Conservation (phyloP, 2,888 invertebrate species). For the Ennomos erosarius region DNA sequence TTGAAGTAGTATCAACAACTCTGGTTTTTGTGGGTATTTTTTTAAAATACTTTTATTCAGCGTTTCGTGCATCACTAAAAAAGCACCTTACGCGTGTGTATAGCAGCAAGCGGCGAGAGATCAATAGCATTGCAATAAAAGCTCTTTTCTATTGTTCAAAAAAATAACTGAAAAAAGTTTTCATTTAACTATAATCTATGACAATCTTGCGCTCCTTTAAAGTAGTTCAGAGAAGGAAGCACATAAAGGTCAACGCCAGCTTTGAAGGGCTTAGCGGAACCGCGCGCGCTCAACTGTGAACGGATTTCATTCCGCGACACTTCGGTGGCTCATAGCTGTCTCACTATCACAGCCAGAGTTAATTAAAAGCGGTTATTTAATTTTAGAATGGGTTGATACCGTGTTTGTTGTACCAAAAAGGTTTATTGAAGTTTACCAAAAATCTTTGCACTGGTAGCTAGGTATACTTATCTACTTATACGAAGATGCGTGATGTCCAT, state of each 20-base stretch:
- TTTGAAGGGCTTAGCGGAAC: conserved; percentile 41
- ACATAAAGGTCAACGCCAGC: conserved; percentile 44
- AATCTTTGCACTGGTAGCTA: too few species aligned
- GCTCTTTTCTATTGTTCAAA: neutral
- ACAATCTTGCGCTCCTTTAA: conserved; percentile 5
- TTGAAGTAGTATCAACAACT: too few species aligned
- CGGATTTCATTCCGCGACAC: conserved; percentile 23
- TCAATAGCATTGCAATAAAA: conserved; percentile 7
- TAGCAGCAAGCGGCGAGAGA: conserved; percentile 1
- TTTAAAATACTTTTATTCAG: too few species aligned
- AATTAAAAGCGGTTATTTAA: neutral
- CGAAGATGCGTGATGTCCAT: too few species aligned
- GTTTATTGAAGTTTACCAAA: too few species aligned
- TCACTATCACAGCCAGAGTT: neutral
- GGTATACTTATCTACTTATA: too few species aligned
- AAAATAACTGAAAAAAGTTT: conserved; percentile 6
- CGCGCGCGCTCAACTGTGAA: conserved; percentile 41
- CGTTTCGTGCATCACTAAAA: neutral
- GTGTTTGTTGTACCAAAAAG: too few species aligned
- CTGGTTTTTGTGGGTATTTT: too few species aligned
- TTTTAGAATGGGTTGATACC: neutral
- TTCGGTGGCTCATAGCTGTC: conserved; percentile 1
- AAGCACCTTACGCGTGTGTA: conserved; percentile 5
- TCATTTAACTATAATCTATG: conserved; percentile 4
- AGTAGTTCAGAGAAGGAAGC: conserved; percentile 34